Conservation (phyloP, 1,140 invertebrate genomes). For the Heliconius congener region DNA sequence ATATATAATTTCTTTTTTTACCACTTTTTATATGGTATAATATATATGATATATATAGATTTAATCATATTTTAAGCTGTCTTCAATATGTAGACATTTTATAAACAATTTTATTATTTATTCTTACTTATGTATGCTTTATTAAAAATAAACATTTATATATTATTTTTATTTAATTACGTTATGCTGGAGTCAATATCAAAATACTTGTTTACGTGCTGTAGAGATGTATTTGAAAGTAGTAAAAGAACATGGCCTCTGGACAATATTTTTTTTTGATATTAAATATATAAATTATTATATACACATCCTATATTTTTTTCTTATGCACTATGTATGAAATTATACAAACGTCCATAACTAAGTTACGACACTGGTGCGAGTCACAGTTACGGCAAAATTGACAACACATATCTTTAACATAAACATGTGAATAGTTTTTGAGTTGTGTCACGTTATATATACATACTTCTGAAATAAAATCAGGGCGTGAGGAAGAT, state of each 20-base stretch:
- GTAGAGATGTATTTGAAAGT: background rate
- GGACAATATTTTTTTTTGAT: slow-evolving; percentile 49
- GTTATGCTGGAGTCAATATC: background rate
- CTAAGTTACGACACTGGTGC: slow-evolving; percentile 63
- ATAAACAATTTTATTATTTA: background rate
- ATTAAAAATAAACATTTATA: background rate
- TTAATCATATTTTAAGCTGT: background rate
- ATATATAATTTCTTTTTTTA: slow-evolving; percentile 51
- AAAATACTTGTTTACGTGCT: background rate
- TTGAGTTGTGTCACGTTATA: slow-evolving; percentile 70
- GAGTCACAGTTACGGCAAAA: slow-evolving; percentile 55
- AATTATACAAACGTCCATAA: slow-evolving; percentile 38
- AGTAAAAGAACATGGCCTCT: slow-evolving; percentile 47
- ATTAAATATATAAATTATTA: slow-evolving; percentile 20
- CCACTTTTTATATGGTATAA: slow-evolving; percentile 5
- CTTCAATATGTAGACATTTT: background rate
- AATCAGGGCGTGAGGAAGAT: slow-evolving; percentile 76
- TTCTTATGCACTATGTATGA: slow-evolving; percentile 29
- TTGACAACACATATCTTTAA: slow-evolving; percentile 74
- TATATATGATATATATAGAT: background rate
- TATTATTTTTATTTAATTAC: slow-evolving; percentile 1
- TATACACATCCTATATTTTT: slow-evolving; percentile 19
- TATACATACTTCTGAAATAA: slow-evolving; percentile 39
- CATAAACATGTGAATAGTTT: slow-evolving; percentile 78
- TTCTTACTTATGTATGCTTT: background rate